phyloP scores from a whole-genome alignment of 2,888 invertebrate genomes.

The Phania funesta region DNA sequence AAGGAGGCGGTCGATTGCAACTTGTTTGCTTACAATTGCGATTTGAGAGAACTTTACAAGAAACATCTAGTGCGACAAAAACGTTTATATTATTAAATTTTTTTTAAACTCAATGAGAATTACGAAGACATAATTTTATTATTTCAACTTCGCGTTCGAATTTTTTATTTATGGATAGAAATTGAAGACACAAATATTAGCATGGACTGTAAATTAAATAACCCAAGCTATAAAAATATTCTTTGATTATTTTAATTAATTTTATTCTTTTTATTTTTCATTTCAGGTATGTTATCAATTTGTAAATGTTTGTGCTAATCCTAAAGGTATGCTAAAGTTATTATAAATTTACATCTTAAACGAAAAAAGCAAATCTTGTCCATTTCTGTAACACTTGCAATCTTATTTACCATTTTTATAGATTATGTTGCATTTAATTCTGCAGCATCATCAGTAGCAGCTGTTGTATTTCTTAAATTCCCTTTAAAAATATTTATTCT shows the following conservation, averaged over 20 bases:
- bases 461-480: conserved; percentile 2
- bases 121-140: no score
- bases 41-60: no score
- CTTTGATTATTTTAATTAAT: neutral
- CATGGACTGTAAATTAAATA: no score
- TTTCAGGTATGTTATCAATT: conserved; percentile 29
- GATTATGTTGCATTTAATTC: neutral
- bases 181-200: no score
- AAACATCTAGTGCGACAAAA: no score
- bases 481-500: neutral
- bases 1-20: no score
- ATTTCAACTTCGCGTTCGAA: no score
- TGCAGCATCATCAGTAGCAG: conserved; percentile 12
- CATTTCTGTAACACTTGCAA: neutral
- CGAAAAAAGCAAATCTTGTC: neutral
- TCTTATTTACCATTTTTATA: neutral
- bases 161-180: no score
- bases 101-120: no score
- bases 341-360: neutral
- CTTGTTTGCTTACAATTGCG: no score
- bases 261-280: neutral
- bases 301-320: neutral
- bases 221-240: neutral
- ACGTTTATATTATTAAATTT: no score
- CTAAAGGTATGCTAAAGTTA: conserved; percentile 2